These are phyloP conservation scores for Megaceryle alcyon DNA, from an alignment of 2,797 vertebrate genomes.

Conservation along the genomic window DNA sequence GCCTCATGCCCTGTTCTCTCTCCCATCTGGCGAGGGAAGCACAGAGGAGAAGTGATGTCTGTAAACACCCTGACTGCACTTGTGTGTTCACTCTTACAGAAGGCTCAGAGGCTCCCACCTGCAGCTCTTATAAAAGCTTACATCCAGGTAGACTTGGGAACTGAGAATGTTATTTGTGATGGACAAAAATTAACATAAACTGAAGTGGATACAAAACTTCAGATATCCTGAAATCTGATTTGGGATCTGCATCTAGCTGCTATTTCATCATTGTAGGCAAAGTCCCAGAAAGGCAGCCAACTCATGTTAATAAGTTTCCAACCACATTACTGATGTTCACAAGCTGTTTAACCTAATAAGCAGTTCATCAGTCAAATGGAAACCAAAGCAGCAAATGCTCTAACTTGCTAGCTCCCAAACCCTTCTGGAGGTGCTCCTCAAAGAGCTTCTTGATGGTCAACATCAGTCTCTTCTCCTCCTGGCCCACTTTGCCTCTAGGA, in stretches of 20 bases:
- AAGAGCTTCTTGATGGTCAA: not conserved
- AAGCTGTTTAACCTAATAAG: not conserved
- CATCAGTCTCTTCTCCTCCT: not conserved
- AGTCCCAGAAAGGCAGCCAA: not conserved
- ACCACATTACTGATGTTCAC: not conserved
- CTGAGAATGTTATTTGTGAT: not conserved
- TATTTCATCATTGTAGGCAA: not conserved
- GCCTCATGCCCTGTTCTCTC: not conserved
- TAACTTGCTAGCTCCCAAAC: not conserved
- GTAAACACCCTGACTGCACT: not conserved
- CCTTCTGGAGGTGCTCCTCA: not conserved
- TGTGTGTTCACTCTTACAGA: not conserved
- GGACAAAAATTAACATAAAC: not conserved
- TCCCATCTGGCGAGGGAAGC: not conserved
- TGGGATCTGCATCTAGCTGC: not conserved
- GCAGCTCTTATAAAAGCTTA: not conserved
- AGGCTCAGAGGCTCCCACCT: not conserved
- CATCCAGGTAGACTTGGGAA: not conserved
- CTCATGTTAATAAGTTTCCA: not conserved
- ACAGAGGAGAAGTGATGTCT: not conserved
- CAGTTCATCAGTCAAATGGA: not conserved
- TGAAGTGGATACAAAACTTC: not conserved
- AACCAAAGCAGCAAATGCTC: not conserved
- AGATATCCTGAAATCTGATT: not conserved
- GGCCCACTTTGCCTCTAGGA: not conserved